Conservation (phyloP, 2,797 vertebrate species). For the Eurystomus glaucurus region DNA sequence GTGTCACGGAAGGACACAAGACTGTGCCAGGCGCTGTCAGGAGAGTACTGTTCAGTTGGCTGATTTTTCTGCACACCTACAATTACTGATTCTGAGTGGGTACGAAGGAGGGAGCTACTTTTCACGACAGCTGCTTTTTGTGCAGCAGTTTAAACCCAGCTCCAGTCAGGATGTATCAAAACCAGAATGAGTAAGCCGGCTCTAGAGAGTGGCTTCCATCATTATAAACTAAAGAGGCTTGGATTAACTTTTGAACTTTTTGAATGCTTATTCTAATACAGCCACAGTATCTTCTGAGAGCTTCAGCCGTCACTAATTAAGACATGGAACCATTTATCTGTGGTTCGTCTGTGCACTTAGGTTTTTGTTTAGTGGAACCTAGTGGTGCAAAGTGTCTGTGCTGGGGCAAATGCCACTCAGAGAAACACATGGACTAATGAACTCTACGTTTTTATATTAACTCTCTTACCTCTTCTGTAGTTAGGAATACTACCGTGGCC, state of each 20-base stretch:
- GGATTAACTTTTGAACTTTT: conserved; percentile 41
- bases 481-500: neutral
- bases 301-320: conserved; percentile 25
- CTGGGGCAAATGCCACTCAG: neutral
- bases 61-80: neutral
- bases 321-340: conserved; percentile 3
- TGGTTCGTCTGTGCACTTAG: neutral
- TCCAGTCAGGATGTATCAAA: neutral
- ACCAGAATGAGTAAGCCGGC: neutral
- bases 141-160: neutral
- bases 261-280: conserved; percentile 41
- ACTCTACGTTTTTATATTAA: neutral
- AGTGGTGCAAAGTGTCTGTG: neutral
- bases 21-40: neutral
- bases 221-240: neutral
- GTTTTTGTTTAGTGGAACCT: neutral
- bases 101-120: neutral
- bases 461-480: neutral
- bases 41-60: neutral
- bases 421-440: neutral
- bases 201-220: neutral
- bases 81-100: neutral
- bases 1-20: neutral
- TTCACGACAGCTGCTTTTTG: neutral
- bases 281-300: conserved; percentile 43